Evolutionary conservation across 1,140 invertebrate species (phyloP), one percentile per base, ranked within the genome.

Genomic region (Linepithema humile): DNA sequence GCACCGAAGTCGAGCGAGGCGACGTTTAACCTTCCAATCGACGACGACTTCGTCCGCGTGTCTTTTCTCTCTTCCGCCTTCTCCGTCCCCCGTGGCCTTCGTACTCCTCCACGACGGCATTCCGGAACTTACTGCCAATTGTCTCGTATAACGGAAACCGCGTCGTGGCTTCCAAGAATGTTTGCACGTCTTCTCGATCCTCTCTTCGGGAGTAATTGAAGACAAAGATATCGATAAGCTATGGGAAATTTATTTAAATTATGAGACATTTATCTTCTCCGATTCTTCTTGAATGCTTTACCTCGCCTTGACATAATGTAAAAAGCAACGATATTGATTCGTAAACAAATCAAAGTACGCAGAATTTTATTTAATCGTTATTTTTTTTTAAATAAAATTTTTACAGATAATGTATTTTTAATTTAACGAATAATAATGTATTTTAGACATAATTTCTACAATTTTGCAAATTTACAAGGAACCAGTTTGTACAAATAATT

Each of bases 1-100:
- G 57, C 77, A 53, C 20, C 53, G 38, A 48, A 57, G 32, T 20
- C 53, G 65, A 65, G 85, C 59, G 38, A 60, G 17, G 12, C 48
- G 12, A 20, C 38, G 38, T 85, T 86, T 86, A 86, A 82, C 43
- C 67, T 69, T 73, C 20, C 72, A 23, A 75, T 85, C 59, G 60
- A 72, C 40, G 67, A 69, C 57, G 10, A 57, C 75, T 80, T 40
- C 60, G 72, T 48, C 45, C 26, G 10, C 70, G 29, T 32, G 26
- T 23, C 59, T 64, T 70, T 60, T 62, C 69, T 17, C 38, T 20
- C 53, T 67, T 57, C 20, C 35, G 12, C 17, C 23, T 48, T 50
- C 50, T 29, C 55, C n/a, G 15, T 59, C 57, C 10, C 7, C 35
- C 29, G 17, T 32, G 17, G 26, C 45, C 17, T 35, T 38, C 69